These are phyloP conservation scores for Drosophila prolongata DNA, from an alignment of 2,888 invertebrate species.

Conservation along the genomic window DNA sequence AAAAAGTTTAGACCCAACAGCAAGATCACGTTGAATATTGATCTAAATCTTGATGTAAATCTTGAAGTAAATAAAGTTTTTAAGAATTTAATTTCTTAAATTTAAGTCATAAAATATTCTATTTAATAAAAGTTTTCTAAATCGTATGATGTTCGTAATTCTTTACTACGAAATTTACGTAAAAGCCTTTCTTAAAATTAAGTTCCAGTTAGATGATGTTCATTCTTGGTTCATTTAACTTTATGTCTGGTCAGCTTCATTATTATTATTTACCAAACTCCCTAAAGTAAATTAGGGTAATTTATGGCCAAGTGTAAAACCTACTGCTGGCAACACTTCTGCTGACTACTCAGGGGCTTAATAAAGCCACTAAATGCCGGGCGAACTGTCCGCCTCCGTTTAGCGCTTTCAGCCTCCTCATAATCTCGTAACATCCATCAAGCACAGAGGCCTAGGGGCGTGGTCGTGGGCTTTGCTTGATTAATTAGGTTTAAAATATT, in stretches of 20 bases:
- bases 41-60: too few relatives aligned
- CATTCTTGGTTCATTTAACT: not conserved
- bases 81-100: too few relatives aligned
- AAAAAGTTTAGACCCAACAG: too few relatives aligned
- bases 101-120: too few relatives aligned
- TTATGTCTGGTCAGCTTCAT: not conserved
- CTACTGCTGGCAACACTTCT: constrained; percentile 1
- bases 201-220: too few relatives aligned
- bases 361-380: constrained; percentile 68
- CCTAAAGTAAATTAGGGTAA: not conserved
- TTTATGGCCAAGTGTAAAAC: not conserved
- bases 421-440: constrained; percentile 61
- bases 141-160: too few relatives aligned
- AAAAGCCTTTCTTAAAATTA: too few relatives aligned
- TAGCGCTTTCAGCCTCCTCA: constrained; percentile 66
- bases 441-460: constrained; percentile 22
- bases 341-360: constrained; percentile 35
- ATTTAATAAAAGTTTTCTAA: too few relatives aligned
- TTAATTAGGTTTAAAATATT: constrained; percentile 79
- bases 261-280: not conserved
- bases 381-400: constrained; percentile 79
- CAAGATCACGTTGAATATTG: too few relatives aligned
- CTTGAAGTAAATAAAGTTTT: too few relatives aligned
- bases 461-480: constrained; percentile 56
- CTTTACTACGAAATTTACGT: too few relatives aligned